phyloP scores from a whole-genome alignment of 1,140 invertebrate genomes.

The Drosophila pseudoananassae region DNA sequence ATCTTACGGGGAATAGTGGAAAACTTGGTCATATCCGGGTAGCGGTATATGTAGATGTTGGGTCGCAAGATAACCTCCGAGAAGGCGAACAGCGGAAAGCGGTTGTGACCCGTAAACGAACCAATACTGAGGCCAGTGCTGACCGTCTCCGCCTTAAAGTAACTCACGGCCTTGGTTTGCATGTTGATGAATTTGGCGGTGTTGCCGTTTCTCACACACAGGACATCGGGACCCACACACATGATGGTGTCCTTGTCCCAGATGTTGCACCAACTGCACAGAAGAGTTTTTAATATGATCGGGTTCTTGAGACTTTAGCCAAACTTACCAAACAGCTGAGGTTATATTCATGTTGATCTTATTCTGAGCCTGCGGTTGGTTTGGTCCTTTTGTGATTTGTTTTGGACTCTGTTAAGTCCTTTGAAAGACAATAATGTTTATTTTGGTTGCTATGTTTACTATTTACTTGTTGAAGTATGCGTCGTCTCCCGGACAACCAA shows the following conservation, averaged over 20 bases:
- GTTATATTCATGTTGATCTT: conserved; percentile 61
- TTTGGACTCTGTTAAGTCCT: neutral
- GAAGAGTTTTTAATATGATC: neutral
- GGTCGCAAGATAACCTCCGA: conserved; percentile 51
- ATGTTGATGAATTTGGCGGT: conserved; percentile 59
- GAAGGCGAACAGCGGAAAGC: conserved; percentile 70
- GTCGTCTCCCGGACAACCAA: conserved; percentile 22
- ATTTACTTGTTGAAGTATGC: neutral
- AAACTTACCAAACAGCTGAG: conserved; percentile 52
- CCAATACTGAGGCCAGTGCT: conserved; percentile 49
- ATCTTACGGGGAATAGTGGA: conserved; percentile 55
- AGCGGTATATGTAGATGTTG: conserved; percentile 60
- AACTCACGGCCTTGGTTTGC: conserved; percentile 41
- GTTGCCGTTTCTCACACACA: conserved; percentile 53
- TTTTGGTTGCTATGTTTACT: conserved; percentile 40
- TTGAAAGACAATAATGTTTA: conserved; percentile 19
- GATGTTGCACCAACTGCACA: conserved; percentile 49
- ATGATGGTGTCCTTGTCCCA: conserved; percentile 33
- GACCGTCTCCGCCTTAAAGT: conserved; percentile 64
- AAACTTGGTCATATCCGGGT: conserved; percentile 66
- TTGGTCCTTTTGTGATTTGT: neutral
- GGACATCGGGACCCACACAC: conserved; percentile 71
- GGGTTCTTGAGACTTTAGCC: rapidly evolving
- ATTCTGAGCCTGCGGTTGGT: neutral
- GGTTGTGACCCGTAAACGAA: conserved; percentile 58